These are phyloP conservation scores for Liolophura sinensis DNA, from an alignment of 1,140 invertebrate species.

Conservation along the genomic window DNA sequence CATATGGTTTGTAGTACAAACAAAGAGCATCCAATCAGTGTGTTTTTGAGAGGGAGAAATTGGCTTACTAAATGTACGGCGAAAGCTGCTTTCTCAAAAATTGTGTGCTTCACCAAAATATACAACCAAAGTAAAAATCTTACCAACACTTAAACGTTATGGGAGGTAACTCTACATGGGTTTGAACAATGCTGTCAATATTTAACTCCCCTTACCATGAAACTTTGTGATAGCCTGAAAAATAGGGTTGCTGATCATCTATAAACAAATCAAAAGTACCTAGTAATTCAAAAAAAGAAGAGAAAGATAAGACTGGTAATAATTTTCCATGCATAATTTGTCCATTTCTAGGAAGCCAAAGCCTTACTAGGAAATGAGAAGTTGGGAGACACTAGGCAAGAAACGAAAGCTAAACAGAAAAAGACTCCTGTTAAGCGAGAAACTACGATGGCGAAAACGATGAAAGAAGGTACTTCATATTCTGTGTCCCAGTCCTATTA, in stretches of 20 bases:
- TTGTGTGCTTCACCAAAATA: background rate
- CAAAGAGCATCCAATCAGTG: background rate
- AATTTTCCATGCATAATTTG: background rate
- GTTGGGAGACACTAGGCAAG: constrained; percentile 38
- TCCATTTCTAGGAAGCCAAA: constrained; percentile 32
- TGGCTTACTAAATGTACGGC: background rate
- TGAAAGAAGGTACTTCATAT: constrained; percentile 33
- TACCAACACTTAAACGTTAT: too few relatives aligned
- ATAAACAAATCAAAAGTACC: too few relatives aligned
- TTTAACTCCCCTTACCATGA: too few relatives aligned
- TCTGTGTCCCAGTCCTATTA: background rate
- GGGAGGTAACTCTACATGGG: too few relatives aligned
- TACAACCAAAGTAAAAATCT: background rate
- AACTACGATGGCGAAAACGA: constrained; percentile 34
- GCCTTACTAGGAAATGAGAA: constrained; percentile 35
- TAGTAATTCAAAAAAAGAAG: background rate
- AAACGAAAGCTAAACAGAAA: constrained; percentile 27
- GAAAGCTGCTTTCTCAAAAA: background rate
- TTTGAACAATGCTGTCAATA: too few relatives aligned
- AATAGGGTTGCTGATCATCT: background rate
- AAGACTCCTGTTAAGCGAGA: constrained; percentile 28
- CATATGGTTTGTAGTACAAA: background rate
- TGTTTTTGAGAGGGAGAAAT: background rate
- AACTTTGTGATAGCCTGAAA: background rate
- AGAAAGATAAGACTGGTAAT: background rate